These are phyloP conservation scores for Galaxias olidus DNA, from an alignment of 2,797 vertebrate species.

Conservation along the genomic window DNA sequence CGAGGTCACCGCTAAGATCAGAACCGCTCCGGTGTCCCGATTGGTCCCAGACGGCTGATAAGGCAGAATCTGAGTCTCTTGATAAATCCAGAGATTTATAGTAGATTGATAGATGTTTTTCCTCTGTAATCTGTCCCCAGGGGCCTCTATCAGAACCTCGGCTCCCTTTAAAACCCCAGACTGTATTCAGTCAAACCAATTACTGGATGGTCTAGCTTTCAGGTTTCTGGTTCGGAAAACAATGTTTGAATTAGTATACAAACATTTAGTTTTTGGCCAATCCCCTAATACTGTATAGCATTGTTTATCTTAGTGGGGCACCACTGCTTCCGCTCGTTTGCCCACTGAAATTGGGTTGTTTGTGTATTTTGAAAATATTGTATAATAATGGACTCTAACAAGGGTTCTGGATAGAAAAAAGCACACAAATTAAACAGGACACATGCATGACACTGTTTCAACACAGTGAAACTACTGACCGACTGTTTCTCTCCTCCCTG, in stretches of 20 bases:
- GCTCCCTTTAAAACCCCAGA: constrained; percentile 44
- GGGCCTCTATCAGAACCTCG: constrained; percentile 51
- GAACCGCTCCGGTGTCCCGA: constrained; percentile 57
- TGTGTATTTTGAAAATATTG: no score
- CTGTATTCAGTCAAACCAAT: constrained; percentile 57
- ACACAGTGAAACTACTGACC: constrained; percentile 39
- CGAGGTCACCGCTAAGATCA: constrained; percentile 68
- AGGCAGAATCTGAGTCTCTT: constrained; percentile 63
- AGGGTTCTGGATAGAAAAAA: no score
- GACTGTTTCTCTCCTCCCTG: constrained; percentile 50
- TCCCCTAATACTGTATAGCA: constrained; percentile 20
- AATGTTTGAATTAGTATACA: constrained; percentile 45
- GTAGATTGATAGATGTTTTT: constrained; percentile 64
- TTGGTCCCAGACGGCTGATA: constrained; percentile 66
- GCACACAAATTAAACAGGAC: no score
- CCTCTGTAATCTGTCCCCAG: constrained; percentile 61
- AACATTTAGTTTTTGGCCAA: constrained; percentile 12
- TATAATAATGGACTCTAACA: no score
- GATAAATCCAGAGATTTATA: constrained; percentile 63
- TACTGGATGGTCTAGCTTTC: constrained; percentile 37
- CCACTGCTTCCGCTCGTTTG: constrained; percentile 5
- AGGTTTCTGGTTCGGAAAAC: constrained; percentile 3
- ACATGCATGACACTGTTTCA: constrained; percentile 4
- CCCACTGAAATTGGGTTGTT: neutral
- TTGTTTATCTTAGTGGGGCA: neutral